Percentiles rank a stretch among this genome's conserved stretches.
Conservation (phyloP, 2,888 invertebrate species). For the Amiota mariae region DNA sequence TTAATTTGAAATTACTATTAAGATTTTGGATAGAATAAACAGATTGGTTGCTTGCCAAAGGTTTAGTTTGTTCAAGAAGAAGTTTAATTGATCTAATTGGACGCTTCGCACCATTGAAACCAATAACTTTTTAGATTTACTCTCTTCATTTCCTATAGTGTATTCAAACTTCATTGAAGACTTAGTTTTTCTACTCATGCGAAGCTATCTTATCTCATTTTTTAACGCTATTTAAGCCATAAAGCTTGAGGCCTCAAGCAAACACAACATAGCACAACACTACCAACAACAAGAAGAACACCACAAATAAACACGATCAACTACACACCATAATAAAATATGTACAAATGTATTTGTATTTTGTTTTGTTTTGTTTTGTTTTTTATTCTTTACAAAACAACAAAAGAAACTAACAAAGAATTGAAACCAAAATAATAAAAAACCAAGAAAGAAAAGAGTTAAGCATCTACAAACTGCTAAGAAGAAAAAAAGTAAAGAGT, state of each 20-base stretch:
- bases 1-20: too few relatives aligned
- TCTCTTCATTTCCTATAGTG: neutral
- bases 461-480: neutral
- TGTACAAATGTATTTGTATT: slow-evolving; percentile 11
- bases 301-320: neutral
- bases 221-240: slow-evolving; percentile 35
- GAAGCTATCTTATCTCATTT: slow-evolving; percentile 10
- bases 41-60: too few relatives aligned
- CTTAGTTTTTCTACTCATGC: slow-evolving; percentile 17
- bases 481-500: neutral
- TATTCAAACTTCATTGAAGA: neutral
- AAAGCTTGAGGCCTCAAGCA: slow-evolving; percentile 45
- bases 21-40: too few relatives aligned
- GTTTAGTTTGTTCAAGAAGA: too few relatives aligned
- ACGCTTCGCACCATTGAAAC: too few relatives aligned
- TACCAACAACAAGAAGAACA: neutral
- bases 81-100: too few relatives aligned
- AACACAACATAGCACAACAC: slow-evolving; percentile 40
- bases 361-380: too few relatives aligned
- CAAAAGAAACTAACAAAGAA: too few relatives aligned
- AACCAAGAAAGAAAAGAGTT: neutral
- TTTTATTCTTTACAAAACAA: too few relatives aligned
- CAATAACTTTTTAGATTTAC: too few relatives aligned
- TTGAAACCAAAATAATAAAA: neutral
- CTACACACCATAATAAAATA: neutral